Base-by-base conservation (phyloP, 23 tunicate species). In the Halocynthia aurantium region DNA sequence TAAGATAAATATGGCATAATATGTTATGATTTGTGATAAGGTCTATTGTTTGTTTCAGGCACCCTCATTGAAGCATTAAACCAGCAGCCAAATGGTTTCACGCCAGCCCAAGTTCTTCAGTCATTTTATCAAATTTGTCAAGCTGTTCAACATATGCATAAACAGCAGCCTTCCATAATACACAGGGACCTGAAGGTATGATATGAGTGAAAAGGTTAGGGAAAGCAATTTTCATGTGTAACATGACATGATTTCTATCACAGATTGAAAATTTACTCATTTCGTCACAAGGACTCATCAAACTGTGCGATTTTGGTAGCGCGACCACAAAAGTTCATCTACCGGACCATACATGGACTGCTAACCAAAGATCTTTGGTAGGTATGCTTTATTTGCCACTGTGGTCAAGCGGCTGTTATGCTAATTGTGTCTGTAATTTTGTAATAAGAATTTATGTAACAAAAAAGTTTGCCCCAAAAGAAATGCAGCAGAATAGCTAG, bases 301-400 rank as follows among this genome's bases (percentile, higher is more conserved):
- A 90, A 70, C 75, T 96, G 62, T 96, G 99, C 70, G 96, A 95
- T 69, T 96, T 96, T 75, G 99, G 99, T 49, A 83, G 90, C 70
- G 99, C 96, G 10, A 96, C 99, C 8, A 85, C 96, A 53, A 12
- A 67, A 22, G 80, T 93, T n/a, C 85, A 80, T 64, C 80, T 75
- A 55, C 99, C 99, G 0, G 99, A 96, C 61, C 81, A 84, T 53
- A 77, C 94, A n/a, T 96, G 99, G 99, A 82, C 91, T 57, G 96
- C 91, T 78, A 70, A 76, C 0, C 84, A 86, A 61, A 63, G 99
- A 74, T 81, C 96, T 13, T 82, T 81, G 86, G 99, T 96, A 5
- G 53, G 52, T 72, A 13, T 75, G 44, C 44, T 31, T 4, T 31
- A 31, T 31, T 31, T 31, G 44, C 4, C 44, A 31, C 44, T 31